Conservation (phyloP, 2,797 vertebrate genomes). For the Manis javanica region DNA sequence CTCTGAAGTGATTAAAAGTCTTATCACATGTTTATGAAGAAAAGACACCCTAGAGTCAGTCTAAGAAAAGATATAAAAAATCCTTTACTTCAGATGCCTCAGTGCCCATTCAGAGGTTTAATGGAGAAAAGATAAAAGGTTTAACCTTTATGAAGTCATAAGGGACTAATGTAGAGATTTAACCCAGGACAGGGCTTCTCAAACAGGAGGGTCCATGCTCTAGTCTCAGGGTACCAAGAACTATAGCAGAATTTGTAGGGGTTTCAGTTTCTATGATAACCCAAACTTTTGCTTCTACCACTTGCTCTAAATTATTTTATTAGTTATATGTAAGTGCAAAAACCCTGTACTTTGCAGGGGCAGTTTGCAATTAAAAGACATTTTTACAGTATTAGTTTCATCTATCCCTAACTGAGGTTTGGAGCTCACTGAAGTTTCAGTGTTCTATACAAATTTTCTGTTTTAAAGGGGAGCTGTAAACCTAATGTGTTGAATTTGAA, state of each 20-base stretch:
- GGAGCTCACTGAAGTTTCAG: neutral
- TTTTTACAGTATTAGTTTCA: neutral
- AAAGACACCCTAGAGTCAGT: neutral
- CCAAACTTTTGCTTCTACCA: neutral
- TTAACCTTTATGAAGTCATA: constrained; percentile 5
- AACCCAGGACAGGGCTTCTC: neutral
- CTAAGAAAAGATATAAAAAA: constrained; percentile 41
- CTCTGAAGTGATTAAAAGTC: constrained; percentile 16
- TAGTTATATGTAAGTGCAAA: constrained; percentile 24
- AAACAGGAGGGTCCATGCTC: neutral
- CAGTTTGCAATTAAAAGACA: neutral
- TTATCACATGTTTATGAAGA: neutral
- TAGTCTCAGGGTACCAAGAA: neutral
- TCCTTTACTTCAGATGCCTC: neutral
- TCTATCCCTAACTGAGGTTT: neutral
- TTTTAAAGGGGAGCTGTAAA: constrained; percentile 38
- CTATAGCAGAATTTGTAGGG: neutral
- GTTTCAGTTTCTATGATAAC: neutral
- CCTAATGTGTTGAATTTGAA: constrained; percentile 4
- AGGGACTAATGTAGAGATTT: neutral
- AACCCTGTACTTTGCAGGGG: neutral
- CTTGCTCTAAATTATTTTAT: neutral
- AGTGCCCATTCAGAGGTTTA: neutral
- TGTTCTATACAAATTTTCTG: neutral
- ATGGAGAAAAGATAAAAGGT: constrained; percentile 8